Evolutionary conservation across 2,113 vertebrate species (phyloP), one percentile per base, ranked within the genome.

Genomic region (Leuciscus idus): DNA sequence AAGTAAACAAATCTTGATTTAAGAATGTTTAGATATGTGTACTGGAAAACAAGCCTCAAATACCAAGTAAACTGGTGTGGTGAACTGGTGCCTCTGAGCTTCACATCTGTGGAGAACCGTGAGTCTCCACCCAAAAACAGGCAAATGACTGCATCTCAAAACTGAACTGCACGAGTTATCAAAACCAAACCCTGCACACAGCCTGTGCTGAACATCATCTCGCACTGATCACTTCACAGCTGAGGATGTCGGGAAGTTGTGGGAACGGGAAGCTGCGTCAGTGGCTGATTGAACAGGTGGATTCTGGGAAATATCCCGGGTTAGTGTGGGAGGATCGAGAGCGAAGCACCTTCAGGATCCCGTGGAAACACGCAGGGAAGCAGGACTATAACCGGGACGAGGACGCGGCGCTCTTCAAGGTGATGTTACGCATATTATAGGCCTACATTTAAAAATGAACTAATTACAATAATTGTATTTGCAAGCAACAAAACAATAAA

Each of bases 181-280:
- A 28, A 75, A 50, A 75, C 4, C 73, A 48, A 3, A 55, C 11
- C 11, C 7, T 30, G 6, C 17, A 1, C 17, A 1, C 64, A 33
- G 64, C 15, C 64, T 21, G 30, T 10, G 33, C 30, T 68, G 30
- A 68, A 72, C 33, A 48, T 1, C 46, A 11, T 2, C 11, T 46
- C 43, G 30, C 30, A 33, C 30, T 33, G 30, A 3, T 33, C 3
- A 33, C 30, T 33, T 33, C 30, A 39, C 36, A 39, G 6, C 10
- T 3, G 2, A 43, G 30, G 80, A 96, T 94, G 93, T 93, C 97
- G 0, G 95, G 96, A 84, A 97, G 96, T 93, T 96, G 97, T 12
- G 98, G 98, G 55, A 99, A 99, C 88, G 98, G 98, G 43, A 99
- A 99, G 85, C 96, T 99, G 91, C 96, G 98, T 33, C 96, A 98